phyloP scores from a whole-genome alignment of 1,140 invertebrate genomes.

The Cardiocondyla obscurior region DNA sequence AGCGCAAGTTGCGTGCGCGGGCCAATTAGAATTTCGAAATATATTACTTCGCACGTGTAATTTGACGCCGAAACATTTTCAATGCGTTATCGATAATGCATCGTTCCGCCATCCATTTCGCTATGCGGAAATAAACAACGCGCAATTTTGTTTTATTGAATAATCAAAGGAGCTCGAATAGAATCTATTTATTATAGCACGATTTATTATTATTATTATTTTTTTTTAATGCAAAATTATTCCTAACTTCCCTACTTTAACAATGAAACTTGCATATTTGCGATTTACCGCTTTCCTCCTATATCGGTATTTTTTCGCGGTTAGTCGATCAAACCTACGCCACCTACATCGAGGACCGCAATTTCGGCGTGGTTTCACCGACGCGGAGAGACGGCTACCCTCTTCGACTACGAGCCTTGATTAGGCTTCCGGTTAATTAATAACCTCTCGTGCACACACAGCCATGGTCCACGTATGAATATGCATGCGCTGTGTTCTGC shows the following conservation, averaged over 20 bases:
- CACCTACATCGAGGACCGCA: slow-evolving; percentile 68
- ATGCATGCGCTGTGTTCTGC: slow-evolving; percentile 81
- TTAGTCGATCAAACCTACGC: slow-evolving; percentile 65
- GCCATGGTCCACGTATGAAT: slow-evolving; percentile 80
- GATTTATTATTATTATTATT: no score
- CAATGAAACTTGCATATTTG: not conserved
- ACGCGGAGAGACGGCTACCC: slow-evolving; percentile 71
- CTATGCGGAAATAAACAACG: slow-evolving; percentile 10
- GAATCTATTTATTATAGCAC: no score
- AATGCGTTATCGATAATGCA: slow-evolving; percentile 1
- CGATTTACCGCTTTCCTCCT: not conserved
- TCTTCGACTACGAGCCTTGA: slow-evolving; percentile 82
- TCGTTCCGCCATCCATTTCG: slow-evolving; percentile 8
- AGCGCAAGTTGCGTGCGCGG: slow-evolving; percentile 17
- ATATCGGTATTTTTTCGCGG: slow-evolving; percentile 58
- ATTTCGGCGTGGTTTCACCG: slow-evolving; percentile 72
- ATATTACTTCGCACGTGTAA: slow-evolving; percentile 47
- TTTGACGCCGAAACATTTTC: slow-evolving; percentile 44
- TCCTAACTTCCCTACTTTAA: no score
- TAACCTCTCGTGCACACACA: slow-evolving; percentile 83
- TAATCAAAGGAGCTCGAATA: not conserved
- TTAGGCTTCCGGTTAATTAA: slow-evolving; percentile 84
- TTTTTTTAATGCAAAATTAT: no score
- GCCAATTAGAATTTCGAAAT: slow-evolving; percentile 48
- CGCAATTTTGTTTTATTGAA: not conserved